A percentile compares a stretch with the other conserved stretches of the same genome.
phyloP scores from a whole-genome alignment of 2,113 vertebrate species.

The Psophia crepitans region DNA sequence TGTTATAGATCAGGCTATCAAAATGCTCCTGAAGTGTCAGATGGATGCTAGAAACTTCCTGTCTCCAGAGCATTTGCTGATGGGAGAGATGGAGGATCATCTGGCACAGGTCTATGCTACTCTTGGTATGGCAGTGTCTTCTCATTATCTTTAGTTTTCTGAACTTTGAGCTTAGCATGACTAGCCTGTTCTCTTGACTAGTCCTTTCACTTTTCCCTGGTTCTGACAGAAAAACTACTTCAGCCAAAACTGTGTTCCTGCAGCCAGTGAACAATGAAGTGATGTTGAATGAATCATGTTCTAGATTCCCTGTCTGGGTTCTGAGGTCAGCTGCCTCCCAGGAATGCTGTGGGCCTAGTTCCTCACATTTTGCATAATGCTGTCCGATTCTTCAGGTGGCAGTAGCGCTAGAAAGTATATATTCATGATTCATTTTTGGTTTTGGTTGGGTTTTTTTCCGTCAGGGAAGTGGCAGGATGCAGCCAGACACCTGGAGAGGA shows the following conservation, averaged over 20 bases:
- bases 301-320: background rate
- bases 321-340: background rate
- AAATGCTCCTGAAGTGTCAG: conserved; percentile 67
- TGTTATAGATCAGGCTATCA: conserved; percentile 75
- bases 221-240: background rate
- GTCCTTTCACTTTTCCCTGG: background rate
- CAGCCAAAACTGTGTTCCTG: background rate
- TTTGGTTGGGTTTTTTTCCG: background rate
- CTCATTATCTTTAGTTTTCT: background rate
- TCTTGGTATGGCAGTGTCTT: conserved; percentile 73
- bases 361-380: background rate
- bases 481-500: conserved; percentile 80
- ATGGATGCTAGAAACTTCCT: conserved; percentile 73
- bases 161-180: background rate
- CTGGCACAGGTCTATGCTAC: conserved; percentile 82
- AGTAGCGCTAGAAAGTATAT: background rate
- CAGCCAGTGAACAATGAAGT: background rate
- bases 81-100: conserved; percentile 84
- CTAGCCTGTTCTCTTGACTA: background rate
- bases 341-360: background rate
- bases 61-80: conserved; percentile 76
- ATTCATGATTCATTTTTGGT: background rate
- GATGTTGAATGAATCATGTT: background rate
- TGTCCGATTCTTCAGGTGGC: background rate
- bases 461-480: conserved; percentile 88